phyloP scores from a whole-genome alignment of 2,888 invertebrate genomes.

The Tupiocoris notatus region DNA sequence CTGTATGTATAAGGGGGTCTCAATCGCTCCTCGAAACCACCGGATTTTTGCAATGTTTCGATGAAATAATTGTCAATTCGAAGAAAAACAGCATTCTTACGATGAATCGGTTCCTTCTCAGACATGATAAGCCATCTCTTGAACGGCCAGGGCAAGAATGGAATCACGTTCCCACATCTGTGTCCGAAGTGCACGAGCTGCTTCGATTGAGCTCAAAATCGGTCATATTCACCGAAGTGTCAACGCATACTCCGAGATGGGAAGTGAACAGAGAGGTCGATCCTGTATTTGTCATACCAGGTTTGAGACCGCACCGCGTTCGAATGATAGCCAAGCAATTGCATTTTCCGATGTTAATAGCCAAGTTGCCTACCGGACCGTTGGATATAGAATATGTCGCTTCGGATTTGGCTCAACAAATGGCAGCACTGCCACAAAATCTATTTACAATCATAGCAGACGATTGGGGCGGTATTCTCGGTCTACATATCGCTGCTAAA shows the following conservation, averaged over 20 bases:
- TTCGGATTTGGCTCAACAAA: slow-evolving; percentile 6
- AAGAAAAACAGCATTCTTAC: not conserved
- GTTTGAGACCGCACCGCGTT: slow-evolving; percentile 32
- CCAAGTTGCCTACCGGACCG: slow-evolving; percentile 32
- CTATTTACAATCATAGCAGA: slow-evolving; percentile 57
- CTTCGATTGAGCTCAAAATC: not conserved
- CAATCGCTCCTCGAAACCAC: not conserved
- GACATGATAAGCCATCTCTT: not conserved
- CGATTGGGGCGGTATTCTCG: slow-evolving; percentile 62
- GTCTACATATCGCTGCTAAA: slow-evolving; percentile 56
- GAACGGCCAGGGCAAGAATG: not conserved
- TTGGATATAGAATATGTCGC: slow-evolving; percentile 34
- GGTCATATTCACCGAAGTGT: slow-evolving; percentile 32
- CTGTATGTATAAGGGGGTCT: slow-evolving; percentile 1
- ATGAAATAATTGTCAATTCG: slow-evolving; percentile 1
- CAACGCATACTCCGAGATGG: slow-evolving; percentile 14
- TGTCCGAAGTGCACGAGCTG: slow-evolving; percentile 10
- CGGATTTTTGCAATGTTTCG: slow-evolving; percentile 8
- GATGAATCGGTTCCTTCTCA: not conserved
- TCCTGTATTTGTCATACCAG: slow-evolving; percentile 45
- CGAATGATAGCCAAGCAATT: slow-evolving; percentile 25
- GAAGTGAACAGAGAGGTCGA: slow-evolving; percentile 24
- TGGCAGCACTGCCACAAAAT: not conserved
- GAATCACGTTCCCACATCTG: not conserved
- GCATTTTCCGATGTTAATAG: slow-evolving; percentile 43